Conservation (phyloP, 1,140 invertebrate species). For the Rhizoglyphus robini region DNA sequence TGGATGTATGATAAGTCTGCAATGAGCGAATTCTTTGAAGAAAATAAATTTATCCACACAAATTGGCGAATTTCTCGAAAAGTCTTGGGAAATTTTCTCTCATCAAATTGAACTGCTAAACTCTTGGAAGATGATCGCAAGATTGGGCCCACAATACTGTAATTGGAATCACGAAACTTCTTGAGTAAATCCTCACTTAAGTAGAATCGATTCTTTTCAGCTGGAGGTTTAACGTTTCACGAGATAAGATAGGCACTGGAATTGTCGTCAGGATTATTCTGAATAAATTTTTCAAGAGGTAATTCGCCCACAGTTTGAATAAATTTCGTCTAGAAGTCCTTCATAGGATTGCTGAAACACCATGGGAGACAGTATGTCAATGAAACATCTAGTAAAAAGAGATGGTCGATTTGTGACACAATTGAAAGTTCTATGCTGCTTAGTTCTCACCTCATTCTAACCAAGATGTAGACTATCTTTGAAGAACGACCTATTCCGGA, state of each 20-base stretch:
- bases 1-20: constrained; percentile 57
- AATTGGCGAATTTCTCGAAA: constrained; percentile 87
- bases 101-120: constrained; percentile 68
- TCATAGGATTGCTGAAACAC: constrained; percentile 93
- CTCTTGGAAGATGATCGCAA: constrained; percentile 72
- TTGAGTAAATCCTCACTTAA: constrained; percentile 72
- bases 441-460: constrained; percentile 56
- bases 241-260: constrained; percentile 37
- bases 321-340: constrained; percentile 85
- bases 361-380: constrained; percentile 82
- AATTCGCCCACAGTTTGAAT: constrained; percentile 63
- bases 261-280: constrained; percentile 38
- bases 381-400: constrained; percentile 72
- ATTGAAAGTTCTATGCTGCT: constrained; percentile 35
- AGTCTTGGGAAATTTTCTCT: constrained; percentile 66
- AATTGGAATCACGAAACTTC: constrained; percentile 78
- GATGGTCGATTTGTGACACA: constrained; percentile 60
- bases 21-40: constrained; percentile 73
- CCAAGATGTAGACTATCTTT: constrained; percentile 69
- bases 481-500: constrained; percentile 78
- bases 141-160: constrained; percentile 72
- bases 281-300: constrained; percentile 63
- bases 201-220: constrained; percentile 65
- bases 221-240: constrained; percentile 30
- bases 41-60: constrained; percentile 71